Conservation (phyloP, 2,888 invertebrate species). For the Morpho achilles region DNA sequence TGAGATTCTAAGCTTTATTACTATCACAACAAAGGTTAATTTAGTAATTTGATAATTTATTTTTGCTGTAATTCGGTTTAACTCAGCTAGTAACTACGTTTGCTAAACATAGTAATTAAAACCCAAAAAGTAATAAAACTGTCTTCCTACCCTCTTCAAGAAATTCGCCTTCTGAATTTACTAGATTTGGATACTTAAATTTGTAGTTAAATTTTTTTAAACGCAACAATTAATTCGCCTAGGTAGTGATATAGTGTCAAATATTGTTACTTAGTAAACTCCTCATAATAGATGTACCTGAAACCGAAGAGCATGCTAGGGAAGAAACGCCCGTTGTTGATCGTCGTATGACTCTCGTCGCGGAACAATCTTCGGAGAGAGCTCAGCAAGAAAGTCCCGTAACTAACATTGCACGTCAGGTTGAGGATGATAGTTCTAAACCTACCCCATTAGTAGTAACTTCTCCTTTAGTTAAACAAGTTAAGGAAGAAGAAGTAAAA, state of each 20-base stretch:
- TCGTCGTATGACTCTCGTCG: constrained; percentile 66
- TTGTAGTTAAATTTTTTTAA: no score
- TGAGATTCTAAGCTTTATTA: no score
- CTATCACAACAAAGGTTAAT: no score
- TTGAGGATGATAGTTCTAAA: constrained; percentile 23
- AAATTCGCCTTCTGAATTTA: no score
- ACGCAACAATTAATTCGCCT: no score
- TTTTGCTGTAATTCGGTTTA: no score
- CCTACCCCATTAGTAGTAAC: constrained; percentile 29
- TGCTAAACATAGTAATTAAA: no score
- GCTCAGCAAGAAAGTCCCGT: constrained; percentile 35
- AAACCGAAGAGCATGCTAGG: constrained; percentile 44
- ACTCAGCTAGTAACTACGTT: no score
- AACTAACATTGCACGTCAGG: constrained; percentile 19
- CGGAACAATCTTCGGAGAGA: constrained; percentile 43
- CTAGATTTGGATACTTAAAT: no score
- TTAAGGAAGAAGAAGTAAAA: constrained; percentile 41
- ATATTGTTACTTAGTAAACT: constrained; percentile 28
- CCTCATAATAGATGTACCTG: constrained; percentile 50
- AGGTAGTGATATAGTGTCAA: neutral
- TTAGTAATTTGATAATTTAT: no score
- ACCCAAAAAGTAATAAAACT: no score
- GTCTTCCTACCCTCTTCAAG: no score
- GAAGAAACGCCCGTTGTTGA: constrained; percentile 57
- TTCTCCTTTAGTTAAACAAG: constrained; percentile 38